These are phyloP conservation scores for Poeciliopsis paucimaculata DNA, from an alignment of 2,797 vertebrate species.

Conservation along the genomic window DNA sequence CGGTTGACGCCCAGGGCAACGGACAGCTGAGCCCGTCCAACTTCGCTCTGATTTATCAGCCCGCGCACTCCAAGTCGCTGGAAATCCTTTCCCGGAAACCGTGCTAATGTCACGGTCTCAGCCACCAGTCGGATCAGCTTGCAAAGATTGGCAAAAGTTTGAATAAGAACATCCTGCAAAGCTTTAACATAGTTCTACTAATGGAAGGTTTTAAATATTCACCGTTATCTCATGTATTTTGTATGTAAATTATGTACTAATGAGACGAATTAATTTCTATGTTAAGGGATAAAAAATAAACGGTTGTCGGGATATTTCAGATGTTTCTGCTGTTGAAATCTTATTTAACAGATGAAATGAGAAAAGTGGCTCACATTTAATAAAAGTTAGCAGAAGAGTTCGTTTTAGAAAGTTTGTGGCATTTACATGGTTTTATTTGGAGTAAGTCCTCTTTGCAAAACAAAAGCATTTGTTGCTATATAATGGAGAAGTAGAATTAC, in stretches of 20 bases:
- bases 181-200: slow-evolving; percentile 16
- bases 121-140: slow-evolving; percentile 29
- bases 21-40: slow-evolving; percentile 83
- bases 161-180: neutral
- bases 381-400: neutral
- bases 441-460: neutral
- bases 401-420: neutral
- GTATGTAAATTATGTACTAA: slow-evolving; percentile 70
- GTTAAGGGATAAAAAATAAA: slow-evolving; percentile 60
- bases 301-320: slow-evolving; percentile 3
- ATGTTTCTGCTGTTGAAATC: neutral
- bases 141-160: slow-evolving; percentile 26
- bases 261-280: slow-evolving; percentile 38
- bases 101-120: slow-evolving; percentile 74
- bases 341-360: neutral
- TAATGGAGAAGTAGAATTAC: too few relatives aligned
- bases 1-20: slow-evolving; percentile 76
- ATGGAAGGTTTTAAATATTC: slow-evolving; percentile 19
- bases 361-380: neutral
- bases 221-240: too few relatives aligned
- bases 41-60: slow-evolving; percentile 85
- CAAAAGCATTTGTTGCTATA: neutral
- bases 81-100: slow-evolving; percentile 73
- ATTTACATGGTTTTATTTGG: neutral
- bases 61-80: slow-evolving; percentile 84